A percentile compares a stretch with the other conserved stretches of the same genome.
Evolutionary conservation across 2,797 vertebrate species (phyloP).

Genomic region (Limnodromus scolopaceus): DNA sequence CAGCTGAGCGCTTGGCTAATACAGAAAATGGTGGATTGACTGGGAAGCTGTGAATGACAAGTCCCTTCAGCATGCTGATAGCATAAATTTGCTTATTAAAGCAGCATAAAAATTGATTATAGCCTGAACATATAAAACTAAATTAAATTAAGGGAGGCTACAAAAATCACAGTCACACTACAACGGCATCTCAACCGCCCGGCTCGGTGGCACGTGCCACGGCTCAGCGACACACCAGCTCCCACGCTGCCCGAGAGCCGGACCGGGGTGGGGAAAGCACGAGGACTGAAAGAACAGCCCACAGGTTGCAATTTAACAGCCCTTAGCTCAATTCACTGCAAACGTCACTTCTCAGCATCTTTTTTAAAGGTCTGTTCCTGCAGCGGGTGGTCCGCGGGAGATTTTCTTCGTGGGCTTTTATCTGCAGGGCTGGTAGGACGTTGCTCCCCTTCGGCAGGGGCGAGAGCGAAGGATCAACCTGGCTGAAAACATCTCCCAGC

Average conservation of each 20-base stretch:
- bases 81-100: constrained; percentile 61
- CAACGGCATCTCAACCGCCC: background rate
- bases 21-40: constrained; percentile 25
- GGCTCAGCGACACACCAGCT: background rate
- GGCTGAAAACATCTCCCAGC: background rate
- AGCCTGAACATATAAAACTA: constrained; percentile 49
- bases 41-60: constrained; percentile 33
- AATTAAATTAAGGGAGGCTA: constrained; percentile 56
- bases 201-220: accelerated
- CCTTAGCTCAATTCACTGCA: background rate
- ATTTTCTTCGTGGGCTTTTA: background rate
- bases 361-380: background rate
- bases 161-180: constrained; percentile 9
- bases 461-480: background rate
- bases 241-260: accelerated
- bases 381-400: background rate
- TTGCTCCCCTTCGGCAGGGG: background rate
- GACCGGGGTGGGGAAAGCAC: accelerated
- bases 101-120: constrained; percentile 67
- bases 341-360: background rate
- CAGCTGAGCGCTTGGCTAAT: constrained; percentile 12
- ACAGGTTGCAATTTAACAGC: background rate
- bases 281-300: background rate
- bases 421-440: background rate
- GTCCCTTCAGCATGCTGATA: constrained; percentile 42